Evolutionary conservation across 2,113 vertebrate species (phyloP).

Genomic region (Megaceryle torquata): DNA sequence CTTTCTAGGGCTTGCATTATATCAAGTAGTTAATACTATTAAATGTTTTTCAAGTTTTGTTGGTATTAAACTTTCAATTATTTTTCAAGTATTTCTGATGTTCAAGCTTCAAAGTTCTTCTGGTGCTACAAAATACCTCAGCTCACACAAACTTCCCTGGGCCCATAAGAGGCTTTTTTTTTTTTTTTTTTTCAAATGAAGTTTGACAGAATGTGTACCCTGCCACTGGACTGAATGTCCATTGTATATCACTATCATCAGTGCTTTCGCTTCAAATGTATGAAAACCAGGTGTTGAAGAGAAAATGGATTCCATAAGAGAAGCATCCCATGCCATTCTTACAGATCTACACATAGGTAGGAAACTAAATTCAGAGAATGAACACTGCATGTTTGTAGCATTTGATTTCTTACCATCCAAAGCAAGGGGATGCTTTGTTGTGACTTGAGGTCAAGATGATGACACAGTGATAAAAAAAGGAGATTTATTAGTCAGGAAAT

Average conservation of each 20-base stretch:
- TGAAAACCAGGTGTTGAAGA: neutral
- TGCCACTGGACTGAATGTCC: neutral
- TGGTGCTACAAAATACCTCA: neutral
- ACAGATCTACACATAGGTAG: neutral
- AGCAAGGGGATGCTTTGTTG: neutral
- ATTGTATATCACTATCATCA: neutral
- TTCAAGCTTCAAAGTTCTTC: neutral
- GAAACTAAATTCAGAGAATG: neutral
- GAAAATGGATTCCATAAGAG: neutral
- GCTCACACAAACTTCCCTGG: neutral
- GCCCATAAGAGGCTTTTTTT: neutral
- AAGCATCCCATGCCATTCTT: neutral
- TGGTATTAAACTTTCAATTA: neutral
- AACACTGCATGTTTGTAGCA: neutral
- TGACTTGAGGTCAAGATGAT: neutral
- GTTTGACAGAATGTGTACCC: neutral
- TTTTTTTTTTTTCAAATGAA: no score
- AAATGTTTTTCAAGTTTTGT: neutral
- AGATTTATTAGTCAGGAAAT: neutral
- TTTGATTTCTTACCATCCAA: neutral
- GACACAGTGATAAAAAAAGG: neutral
- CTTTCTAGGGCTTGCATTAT: neutral
- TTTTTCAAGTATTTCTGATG: neutral
- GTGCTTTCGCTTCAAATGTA: neutral
- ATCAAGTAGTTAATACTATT: neutral